Conservation (phyloP, 2,113 vertebrate species). For the Zapus hudsonius region DNA sequence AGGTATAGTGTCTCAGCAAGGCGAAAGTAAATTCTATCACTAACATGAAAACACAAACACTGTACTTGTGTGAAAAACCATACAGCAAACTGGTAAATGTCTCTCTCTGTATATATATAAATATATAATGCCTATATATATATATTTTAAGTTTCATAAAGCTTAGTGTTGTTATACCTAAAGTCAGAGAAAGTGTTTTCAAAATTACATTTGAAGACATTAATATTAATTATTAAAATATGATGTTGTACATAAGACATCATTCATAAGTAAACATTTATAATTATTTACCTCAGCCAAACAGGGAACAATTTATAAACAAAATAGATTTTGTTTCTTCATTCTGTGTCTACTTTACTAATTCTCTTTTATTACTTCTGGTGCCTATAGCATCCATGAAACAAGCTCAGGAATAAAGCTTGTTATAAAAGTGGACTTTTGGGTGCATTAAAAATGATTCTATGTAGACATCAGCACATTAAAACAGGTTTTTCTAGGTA, state of each 20-base stretch:
- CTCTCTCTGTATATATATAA: too few relatives aligned
- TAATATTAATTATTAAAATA: neutral
- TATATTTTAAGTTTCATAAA: conserved; percentile 2
- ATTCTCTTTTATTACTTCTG: conserved; percentile 52
- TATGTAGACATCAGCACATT: conserved; percentile 48
- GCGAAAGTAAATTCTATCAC: too few relatives aligned
- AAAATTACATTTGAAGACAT: conserved; percentile 24
- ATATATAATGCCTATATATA: too few relatives aligned
- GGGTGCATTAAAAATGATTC: conserved; percentile 61
- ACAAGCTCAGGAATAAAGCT: conserved; percentile 10
- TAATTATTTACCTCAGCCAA: neutral
- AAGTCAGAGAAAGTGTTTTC: neutral
- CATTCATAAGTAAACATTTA: neutral
- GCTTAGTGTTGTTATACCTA: neutral
- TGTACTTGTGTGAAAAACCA: neutral
- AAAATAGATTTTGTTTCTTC: conserved; percentile 35
- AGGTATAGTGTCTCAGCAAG: too few relatives aligned
- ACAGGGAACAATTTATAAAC: conserved; percentile 11
- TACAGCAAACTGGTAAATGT: neutral
- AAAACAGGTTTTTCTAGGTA: conserved; percentile 49
- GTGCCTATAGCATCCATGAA: neutral
- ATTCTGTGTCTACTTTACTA: conserved; percentile 7
- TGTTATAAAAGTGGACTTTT: conserved; percentile 53
- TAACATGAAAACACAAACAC: neutral
- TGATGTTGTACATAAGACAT: neutral